These are phyloP conservation scores for Corbicula japonica DNA, from an alignment of 2,888 invertebrate species.

Conservation along the genomic window DNA sequence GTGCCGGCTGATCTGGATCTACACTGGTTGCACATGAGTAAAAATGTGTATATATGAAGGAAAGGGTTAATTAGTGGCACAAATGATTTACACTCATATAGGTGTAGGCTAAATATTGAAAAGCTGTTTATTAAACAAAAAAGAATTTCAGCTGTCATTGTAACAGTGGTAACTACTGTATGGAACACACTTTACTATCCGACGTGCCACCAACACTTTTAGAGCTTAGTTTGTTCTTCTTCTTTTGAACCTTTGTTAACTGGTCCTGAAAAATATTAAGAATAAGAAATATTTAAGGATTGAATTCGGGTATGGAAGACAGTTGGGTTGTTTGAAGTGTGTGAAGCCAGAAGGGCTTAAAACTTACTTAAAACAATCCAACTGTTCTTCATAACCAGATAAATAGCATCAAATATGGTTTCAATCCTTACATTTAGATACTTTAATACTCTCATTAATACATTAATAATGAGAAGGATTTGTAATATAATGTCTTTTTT, in stretches of 20 bases:
- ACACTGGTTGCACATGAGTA: background rate
- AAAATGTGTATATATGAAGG: background rate
- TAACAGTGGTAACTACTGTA: conserved; percentile 48
- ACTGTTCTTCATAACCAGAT: background rate
- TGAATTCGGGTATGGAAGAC: background rate
- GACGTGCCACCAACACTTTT: conserved; percentile 28
- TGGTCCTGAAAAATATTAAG: conserved; percentile 59
- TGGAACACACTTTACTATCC: conserved; percentile 50
- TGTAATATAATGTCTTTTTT: no score
- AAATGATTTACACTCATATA: no score
- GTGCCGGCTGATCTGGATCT: background rate
- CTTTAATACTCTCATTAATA: no score
- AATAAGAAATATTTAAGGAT: background rate
- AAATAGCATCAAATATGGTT: background rate
- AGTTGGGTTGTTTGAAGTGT: background rate
- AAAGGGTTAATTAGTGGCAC: background rate
- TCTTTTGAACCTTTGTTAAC: conserved; percentile 62
- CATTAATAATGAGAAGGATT: no score
- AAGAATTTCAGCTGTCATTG: no score
- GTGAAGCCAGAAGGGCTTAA: background rate
- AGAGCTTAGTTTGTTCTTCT: conserved; percentile 54
- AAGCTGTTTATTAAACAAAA: no score
- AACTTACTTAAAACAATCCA: background rate
- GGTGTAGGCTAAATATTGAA: no score
- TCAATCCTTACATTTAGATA: no score